Evolutionary conservation across 2,797 vertebrate species (phyloP), one percentile per base, ranked within the genome.

Genomic region (Erethizon dorsatum): DNA sequence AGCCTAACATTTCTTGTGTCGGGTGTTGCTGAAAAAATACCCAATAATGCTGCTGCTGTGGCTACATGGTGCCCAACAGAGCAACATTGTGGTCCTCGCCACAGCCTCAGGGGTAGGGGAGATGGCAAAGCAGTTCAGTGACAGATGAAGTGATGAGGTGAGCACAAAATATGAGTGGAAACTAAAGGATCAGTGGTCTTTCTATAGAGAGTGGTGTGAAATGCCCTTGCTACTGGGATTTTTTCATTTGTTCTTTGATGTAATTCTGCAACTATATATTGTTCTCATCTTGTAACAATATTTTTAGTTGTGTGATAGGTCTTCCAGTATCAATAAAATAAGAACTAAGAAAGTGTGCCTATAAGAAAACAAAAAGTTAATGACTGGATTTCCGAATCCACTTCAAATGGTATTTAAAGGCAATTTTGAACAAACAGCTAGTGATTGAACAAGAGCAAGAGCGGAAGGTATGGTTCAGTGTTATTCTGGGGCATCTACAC

Each of bases 311-410:
- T 57, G 2, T 15, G 50, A 59, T n/a, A 88, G 83, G 28, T 50
- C 2, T 91, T 73, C 26, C 28, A 26, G 31, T 63, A 80, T 59
- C 59, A 59, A 86, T 71, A 80, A 54, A 69, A 82, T 24, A 56
- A 37, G 50, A 79, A 54, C 50, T 17, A 37, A 80, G 18, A 20
- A 80, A 80, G 2, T 22, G 31, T 31, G 15, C 59, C 14, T 87
- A 84, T 69, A 91, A 84, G 37, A 41, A 84, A 93, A 78, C 9
- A 82, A 28, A 28, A 91, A 79, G 59, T n/a, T 61, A 69, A 71
- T 7, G 37, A 67, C 26, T 45, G 37, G 22, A 20, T 83, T 95
- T 87, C 50, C 73, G 59, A 75, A 54, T 94, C 50, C 31, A 77
- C 12, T 54, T 96, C 8, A 87, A 79, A 83, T 80, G 20, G 28